These are phyloP conservation scores for Phalacrocorax aristotelis DNA, from an alignment of 2,113 vertebrate species.

Conservation along the genomic window DNA sequence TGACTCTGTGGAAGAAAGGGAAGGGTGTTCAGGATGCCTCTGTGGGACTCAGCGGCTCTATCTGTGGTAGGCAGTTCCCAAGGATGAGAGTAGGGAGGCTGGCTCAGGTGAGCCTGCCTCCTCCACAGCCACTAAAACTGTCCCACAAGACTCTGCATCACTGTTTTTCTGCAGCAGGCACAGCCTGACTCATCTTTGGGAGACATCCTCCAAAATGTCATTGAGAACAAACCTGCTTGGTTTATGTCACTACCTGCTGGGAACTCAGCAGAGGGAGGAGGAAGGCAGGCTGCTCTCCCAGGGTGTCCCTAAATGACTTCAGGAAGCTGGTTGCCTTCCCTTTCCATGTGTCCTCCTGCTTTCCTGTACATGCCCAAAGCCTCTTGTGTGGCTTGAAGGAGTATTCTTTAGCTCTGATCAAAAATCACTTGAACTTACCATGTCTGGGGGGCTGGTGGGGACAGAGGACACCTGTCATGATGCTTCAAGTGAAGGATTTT, in stretches of 20 bases:
- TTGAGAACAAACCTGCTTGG: not conserved
- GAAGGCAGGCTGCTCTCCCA: not conserved
- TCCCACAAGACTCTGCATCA: slow-evolving; percentile 40
- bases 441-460: not conserved
- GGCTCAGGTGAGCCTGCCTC: slow-evolving; percentile 43
- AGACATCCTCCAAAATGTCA: slow-evolving; percentile 58
- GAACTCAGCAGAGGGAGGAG: not conserved
- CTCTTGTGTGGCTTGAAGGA: not conserved
- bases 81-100: not conserved
- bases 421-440: not conserved
- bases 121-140: slow-evolving; percentile 28
- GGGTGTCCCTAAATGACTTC: not conserved
- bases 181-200: slow-evolving; percentile 52
- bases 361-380: not conserved
- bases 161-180: slow-evolving; percentile 43
- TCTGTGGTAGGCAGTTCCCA: not conserved
- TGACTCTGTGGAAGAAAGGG: not conserved
- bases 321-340: not conserved
- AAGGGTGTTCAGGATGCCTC: not conserved
- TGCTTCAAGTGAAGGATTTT: not conserved
- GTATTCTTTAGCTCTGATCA: not conserved
- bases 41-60: not conserved
- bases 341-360: not conserved
- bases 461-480: not conserved
- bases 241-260: slow-evolving; percentile 39